Evolutionary conservation across 2,888 invertebrate genomes (phyloP).

Genomic region (Tenthredo mesomela): DNA sequence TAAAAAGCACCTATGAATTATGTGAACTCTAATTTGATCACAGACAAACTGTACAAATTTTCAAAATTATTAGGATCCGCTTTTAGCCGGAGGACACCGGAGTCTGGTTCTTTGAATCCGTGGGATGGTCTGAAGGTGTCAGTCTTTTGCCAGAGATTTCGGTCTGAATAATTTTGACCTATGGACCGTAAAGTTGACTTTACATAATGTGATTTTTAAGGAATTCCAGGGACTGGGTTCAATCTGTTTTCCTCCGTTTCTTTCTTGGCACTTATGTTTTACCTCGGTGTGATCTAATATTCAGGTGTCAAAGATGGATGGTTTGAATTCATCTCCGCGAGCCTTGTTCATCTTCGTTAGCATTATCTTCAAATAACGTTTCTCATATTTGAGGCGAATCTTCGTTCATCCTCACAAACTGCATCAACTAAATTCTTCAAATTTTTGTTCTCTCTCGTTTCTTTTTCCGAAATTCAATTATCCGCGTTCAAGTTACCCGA

Average conservation of each 20-base stretch:
- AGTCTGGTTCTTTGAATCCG: not conserved
- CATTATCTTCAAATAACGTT: not conserved
- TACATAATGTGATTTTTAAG: conserved; percentile 24
- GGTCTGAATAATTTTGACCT: conserved; percentile 35
- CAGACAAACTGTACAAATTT: not conserved
- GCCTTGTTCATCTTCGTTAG: not conserved
- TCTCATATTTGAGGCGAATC: not conserved
- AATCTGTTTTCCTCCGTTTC: not conserved
- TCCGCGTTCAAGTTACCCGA: not conserved
- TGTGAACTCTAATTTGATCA: not conserved
- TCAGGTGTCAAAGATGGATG: not conserved
- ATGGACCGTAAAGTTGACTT: conserved; percentile 35
- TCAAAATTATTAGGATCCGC: not conserved
- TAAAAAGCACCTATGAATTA: not conserved
- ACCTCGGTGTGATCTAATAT: not conserved
- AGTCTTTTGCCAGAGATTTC: conserved; percentile 23
- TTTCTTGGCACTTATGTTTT: not conserved
- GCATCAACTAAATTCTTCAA: not conserved
- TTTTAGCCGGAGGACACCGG: not conserved
- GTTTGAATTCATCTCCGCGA: not conserved
- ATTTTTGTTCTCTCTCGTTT: not conserved
- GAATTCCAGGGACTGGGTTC: not conserved
- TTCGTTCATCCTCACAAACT: not conserved
- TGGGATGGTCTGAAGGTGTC: conserved; percentile 19
- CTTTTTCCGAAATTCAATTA: not conserved